Percentiles rank a stretch among this genome's conserved stretches.
phyloP scores from a whole-genome alignment of 1,140 invertebrate species.

The Doryteuthis pealeii region DNA sequence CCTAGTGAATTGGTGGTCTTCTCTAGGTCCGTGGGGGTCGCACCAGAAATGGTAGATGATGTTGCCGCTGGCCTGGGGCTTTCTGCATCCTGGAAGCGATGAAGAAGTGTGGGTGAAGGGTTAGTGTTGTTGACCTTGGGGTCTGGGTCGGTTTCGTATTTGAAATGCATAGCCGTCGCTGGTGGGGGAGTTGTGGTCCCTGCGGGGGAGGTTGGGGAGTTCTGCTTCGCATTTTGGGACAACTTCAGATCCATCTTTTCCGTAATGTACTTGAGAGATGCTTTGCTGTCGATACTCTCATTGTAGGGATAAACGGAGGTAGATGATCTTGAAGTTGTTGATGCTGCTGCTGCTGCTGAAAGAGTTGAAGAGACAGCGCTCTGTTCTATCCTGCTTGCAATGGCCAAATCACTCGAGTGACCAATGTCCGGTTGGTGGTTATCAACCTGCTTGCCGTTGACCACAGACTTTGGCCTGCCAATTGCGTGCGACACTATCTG shows the following conservation, averaged over 20 bases:
- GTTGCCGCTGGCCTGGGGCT: background rate
- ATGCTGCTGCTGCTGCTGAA: too few relatives aligned
- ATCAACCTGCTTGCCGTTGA: background rate
- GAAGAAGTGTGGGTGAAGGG: background rate
- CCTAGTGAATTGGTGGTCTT: background rate
- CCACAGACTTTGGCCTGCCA: background rate
- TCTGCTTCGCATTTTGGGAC: background rate
- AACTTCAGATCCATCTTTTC: background rate
- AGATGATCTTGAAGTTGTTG: too few relatives aligned
- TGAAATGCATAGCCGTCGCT: background rate
- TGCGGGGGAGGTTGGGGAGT: background rate
- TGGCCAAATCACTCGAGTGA: background rate
- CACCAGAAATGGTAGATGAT: background rate
- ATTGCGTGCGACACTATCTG: background rate
- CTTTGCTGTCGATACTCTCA: background rate
- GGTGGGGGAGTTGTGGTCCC: background rate
- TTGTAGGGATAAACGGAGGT: too few relatives aligned
- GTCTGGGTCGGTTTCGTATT: background rate
- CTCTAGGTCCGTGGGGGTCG: background rate
- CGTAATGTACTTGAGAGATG: background rate
- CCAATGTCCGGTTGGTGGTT: background rate
- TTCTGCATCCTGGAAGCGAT: background rate
- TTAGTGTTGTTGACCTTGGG: background rate
- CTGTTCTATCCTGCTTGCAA: background rate
- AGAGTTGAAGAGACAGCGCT: background rate